Percentiles rank a stretch among this genome's conserved stretches.
These are phyloP conservation scores for Agonopterix arenella DNA, from an alignment of 2,888 invertebrate species.

Conservation along the genomic window DNA sequence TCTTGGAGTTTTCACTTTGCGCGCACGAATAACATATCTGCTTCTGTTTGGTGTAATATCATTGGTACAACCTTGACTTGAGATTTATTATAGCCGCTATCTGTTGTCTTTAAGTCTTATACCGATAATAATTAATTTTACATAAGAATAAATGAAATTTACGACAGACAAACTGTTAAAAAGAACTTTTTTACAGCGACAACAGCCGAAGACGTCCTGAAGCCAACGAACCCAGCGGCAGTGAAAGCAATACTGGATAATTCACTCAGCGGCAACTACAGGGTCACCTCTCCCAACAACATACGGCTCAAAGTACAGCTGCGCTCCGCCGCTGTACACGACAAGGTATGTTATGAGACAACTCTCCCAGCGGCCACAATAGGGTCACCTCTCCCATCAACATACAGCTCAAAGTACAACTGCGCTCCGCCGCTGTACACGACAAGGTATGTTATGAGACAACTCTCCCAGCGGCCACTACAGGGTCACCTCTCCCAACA, in stretches of 20 bases:
- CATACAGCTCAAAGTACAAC: constrained; percentile 28
- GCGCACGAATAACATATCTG: too few relatives aligned
- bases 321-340: constrained; percentile 58
- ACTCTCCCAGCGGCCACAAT: constrained; percentile 16
- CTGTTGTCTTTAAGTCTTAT: too few relatives aligned
- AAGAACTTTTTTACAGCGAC: constrained; percentile 22
- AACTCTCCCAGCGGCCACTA: constrained; percentile 15
- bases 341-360: constrained; percentile 67
- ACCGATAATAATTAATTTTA: too few relatives aligned
- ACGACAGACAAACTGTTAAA: background rate
- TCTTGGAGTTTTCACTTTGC: too few relatives aligned
- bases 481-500: constrained; percentile 43
- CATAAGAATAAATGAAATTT: background rate
- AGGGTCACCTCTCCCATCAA: constrained; percentile 43
- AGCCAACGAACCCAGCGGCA: constrained; percentile 83
- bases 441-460: constrained; percentile 71
- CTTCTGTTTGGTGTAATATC: background rate
- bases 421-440: constrained; percentile 54
- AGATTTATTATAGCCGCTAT: background rate
- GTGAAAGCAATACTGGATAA: constrained; percentile 80
- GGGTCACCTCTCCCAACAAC: constrained; percentile 42
- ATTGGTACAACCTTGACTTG: too few relatives aligned
- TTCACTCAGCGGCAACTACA: constrained; percentile 26
- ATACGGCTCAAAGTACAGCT: constrained; percentile 31
- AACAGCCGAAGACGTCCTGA: constrained; percentile 75